phyloP scores from a whole-genome alignment of 2,797 vertebrate species.

The Synanceia verrucosa region DNA sequence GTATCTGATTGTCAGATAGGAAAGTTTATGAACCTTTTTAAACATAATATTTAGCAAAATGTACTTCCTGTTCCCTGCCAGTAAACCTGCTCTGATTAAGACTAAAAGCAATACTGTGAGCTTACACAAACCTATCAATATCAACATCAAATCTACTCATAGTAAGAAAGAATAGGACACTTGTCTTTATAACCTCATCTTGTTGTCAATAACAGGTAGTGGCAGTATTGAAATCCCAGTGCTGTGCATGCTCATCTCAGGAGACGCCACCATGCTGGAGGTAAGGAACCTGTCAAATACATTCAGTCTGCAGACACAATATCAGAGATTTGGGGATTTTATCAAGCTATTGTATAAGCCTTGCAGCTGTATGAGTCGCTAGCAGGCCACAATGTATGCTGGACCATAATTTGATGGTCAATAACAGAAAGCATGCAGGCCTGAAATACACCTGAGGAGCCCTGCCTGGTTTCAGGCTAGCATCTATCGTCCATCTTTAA shows the following conservation, averaged over 20 bases:
- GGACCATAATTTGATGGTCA: too few relatives aligned
- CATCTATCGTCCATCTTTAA: not conserved
- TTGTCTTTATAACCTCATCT: not conserved
- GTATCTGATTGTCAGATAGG: not conserved
- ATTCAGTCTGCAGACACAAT: not conserved
- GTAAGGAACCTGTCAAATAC: slow-evolving; percentile 61
- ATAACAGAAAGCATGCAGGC: too few relatives aligned
- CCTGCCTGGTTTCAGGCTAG: too few relatives aligned
- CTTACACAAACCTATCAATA: not conserved
- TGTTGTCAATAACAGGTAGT: slow-evolving; percentile 76
- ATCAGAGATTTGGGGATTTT: not conserved
- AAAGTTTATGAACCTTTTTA: not conserved
- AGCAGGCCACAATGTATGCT: too few relatives aligned
- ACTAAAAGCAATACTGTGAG: not conserved
- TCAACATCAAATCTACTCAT: not conserved
- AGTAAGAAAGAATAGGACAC: too few relatives aligned
- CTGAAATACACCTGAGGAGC: too few relatives aligned
- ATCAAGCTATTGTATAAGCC: not conserved
- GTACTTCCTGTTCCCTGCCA: too few relatives aligned
- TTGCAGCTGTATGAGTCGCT: not conserved
- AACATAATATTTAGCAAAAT: too few relatives aligned
- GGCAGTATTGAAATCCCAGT: slow-evolving; percentile 91
- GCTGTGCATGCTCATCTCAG: slow-evolving; percentile 87
- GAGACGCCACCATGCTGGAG: slow-evolving; percentile 83
- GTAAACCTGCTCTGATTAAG: not conserved